phyloP scores from a whole-genome alignment of 2,113 vertebrate species.

The Nicator chloris region DNA sequence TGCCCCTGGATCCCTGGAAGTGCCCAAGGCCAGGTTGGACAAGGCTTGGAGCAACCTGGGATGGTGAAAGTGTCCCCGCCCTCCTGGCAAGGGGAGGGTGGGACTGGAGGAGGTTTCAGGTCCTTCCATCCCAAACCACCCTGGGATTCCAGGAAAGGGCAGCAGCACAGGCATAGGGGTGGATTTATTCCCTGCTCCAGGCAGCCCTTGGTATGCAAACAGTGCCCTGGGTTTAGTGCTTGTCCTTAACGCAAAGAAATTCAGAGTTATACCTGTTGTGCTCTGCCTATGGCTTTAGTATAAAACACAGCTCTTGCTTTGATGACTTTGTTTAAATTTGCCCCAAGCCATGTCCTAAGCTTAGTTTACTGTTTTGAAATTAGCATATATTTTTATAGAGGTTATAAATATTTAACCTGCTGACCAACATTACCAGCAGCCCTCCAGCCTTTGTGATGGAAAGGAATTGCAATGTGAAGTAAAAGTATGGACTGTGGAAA shows the following conservation, averaged over 20 bases:
- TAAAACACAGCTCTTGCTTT: not conserved
- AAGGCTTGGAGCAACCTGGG: rapidly evolving
- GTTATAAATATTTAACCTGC: not conserved
- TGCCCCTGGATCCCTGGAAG: not conserved
- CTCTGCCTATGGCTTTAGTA: not conserved
- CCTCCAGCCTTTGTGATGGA: not conserved
- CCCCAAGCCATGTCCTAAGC: not conserved
- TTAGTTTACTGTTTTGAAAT: not conserved
- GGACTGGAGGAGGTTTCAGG: not conserved
- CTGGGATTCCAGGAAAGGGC: not conserved
- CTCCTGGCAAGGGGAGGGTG: not conserved
- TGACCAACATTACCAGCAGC: not conserved
- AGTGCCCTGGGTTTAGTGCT: not conserved
- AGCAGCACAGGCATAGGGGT: not conserved
- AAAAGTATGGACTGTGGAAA: not conserved
- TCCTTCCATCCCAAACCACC: not conserved
- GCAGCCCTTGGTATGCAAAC: not conserved
- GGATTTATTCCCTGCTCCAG: not conserved
- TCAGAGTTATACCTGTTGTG: not conserved
- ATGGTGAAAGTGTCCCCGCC: rapidly evolving
- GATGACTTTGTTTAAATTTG: not conserved
- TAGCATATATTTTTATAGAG: not conserved
- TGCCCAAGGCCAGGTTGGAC: rapidly evolving
- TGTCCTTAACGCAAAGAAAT: not conserved
- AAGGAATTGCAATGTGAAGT: not conserved